Percentiles rank a stretch among this genome's conserved stretches.
These are phyloP conservation scores for Troilus luridus DNA, from an alignment of 2,888 invertebrate genomes.

Conservation along the genomic window DNA sequence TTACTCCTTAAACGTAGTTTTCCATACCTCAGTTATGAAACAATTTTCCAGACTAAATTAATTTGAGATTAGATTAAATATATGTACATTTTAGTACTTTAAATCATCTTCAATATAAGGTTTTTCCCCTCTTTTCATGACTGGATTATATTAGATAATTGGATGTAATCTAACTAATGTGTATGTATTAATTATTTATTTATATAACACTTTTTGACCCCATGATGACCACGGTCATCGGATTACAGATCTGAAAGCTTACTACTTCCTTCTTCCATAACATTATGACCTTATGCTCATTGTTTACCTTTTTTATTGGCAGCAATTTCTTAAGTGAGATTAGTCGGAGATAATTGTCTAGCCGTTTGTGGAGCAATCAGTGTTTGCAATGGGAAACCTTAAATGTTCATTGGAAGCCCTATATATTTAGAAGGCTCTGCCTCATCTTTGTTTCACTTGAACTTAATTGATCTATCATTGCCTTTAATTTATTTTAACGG, in stretches of 20 bases:
- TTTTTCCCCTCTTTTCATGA: not conserved
- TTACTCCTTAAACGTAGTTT: not conserved
- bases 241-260: too few species aligned
- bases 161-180: not conserved
- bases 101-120: not conserved
- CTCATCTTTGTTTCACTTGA: not conserved
- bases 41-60: not conserved
- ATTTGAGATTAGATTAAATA: too few species aligned
- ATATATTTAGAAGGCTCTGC: not conserved
- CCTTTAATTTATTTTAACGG: not conserved
- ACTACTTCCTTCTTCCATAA: too few species aligned
- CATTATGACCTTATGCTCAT: not conserved
- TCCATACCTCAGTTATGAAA: not conserved
- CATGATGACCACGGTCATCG: too few species aligned
- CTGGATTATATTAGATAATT: not conserved
- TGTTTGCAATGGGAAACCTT: constrained; percentile 17
- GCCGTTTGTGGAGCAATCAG: not conserved
- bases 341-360: not conserved
- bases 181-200: not conserved
- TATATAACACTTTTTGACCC: not conserved
- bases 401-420: not conserved
- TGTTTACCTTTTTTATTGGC: not conserved
- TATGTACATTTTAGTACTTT: not conserved
- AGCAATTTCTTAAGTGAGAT: not conserved
- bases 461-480: not conserved